A percentile compares a stretch with the other conserved stretches of the same genome.
Conservation (phyloP, 2,888 invertebrate species). For the Adelphocoris suturalis region DNA sequence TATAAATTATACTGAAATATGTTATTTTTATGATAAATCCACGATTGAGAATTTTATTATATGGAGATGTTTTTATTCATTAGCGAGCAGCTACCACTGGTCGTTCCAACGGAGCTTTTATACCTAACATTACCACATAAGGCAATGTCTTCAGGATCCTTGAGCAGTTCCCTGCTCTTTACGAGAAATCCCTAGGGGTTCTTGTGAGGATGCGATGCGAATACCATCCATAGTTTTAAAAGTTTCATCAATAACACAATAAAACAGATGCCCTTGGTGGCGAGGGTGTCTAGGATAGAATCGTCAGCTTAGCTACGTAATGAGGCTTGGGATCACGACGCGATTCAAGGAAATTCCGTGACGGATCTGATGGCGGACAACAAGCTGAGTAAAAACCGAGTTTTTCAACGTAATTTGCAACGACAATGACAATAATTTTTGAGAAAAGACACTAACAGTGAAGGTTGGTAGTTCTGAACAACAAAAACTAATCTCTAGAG, state of each 20-base stretch:
- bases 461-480: too few relatives aligned
- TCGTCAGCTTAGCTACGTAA: background rate
- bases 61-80: background rate
- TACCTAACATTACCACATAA: background rate
- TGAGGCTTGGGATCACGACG: background rate
- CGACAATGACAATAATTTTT: too few relatives aligned
- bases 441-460: too few relatives aligned
- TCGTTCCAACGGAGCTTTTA: background rate
- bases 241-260: background rate
- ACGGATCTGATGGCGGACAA: too few relatives aligned
- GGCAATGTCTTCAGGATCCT: background rate
- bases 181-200: background rate
- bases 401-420: too few relatives aligned
- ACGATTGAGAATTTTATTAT: too few relatives aligned
- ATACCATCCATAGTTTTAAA: background rate
- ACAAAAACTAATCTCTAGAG: too few relatives aligned
- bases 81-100: background rate
- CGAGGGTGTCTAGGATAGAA: background rate
- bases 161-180: background rate
- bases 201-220: background rate
- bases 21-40: too few relatives aligned
- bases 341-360: background rate
- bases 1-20: too few relatives aligned
- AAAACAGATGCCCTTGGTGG: background rate
- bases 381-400: too few relatives aligned